A percentile compares a stretch with the other conserved stretches of the same genome.
These are phyloP conservation scores for Neocrepidodera transversa DNA, from an alignment of 2,888 invertebrate genomes.

Conservation along the genomic window DNA sequence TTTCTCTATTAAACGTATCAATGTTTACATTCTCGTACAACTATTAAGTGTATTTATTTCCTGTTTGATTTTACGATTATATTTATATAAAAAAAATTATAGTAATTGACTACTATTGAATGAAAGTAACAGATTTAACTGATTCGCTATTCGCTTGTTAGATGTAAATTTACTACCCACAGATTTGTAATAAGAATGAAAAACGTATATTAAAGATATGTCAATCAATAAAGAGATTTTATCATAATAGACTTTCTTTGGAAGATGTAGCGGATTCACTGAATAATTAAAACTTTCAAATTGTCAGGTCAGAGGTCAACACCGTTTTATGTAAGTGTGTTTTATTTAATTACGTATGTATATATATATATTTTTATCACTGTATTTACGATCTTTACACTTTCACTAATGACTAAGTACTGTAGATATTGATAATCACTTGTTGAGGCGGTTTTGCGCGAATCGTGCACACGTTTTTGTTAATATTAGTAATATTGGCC, in stretches of 20 bases:
- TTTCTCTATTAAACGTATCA: no score
- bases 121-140: no score
- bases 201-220: not conserved
- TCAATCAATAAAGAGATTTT: not conserved
- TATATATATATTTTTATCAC: conserved; percentile 14
- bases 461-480: not conserved
- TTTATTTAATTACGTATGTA: conserved; percentile 9
- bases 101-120: no score
- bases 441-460: not conserved
- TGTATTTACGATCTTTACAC: conserved; percentile 6
- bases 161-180: conserved; percentile 14
- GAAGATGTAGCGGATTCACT: not conserved
- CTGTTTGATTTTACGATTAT: no score
- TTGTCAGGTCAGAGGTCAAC: conserved; percentile 15
- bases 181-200: not conserved
- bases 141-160: conserved; percentile 13
- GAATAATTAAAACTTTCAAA: conserved; percentile 22
- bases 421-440: conserved; percentile 1
- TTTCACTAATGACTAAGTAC: conserved; percentile 11
- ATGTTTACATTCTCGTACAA: no score
- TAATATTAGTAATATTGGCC: conserved; percentile 3
- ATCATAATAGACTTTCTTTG: conserved; percentile 6
- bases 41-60: no score
- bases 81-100: no score
- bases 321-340: conserved; percentile 12